Base-by-base conservation (phyloP, 2,888 invertebrate species). In the Platerodrilus igneus region DNA sequence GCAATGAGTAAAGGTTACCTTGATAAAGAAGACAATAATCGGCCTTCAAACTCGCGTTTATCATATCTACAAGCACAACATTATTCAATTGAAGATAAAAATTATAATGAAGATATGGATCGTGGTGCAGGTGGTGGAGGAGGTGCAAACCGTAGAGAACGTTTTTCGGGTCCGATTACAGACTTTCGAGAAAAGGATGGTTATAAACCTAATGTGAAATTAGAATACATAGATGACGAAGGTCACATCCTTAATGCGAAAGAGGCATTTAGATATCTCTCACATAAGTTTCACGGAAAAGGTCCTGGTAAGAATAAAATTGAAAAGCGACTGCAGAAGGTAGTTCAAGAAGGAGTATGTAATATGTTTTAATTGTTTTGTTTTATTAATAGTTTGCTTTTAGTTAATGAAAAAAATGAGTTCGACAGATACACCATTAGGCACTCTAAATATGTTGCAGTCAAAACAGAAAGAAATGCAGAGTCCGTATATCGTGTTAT, bases 211-310 rank as follows among this genome's bases (percentile, higher is more conserved):
- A 89, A 88, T 66, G 86, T 96, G 21, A 94, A 94, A 69, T 72
- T 97, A 57, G 94, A 96, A 64, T 99, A 99, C 67, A 91, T 93
- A 50, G 97, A 99, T 70, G 95, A 96, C 63, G 88, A 89, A 60
- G 99, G 99, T 0, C 84, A 91, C 37, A 78, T 88, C 55, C 77
- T 99, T 43, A 87, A 86, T 58, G 83, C 88, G 38, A 99, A 99
- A 70, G 97, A 99, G 73, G 97, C 99, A 29, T 97, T 96, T 72
- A 77, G 90, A 51, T 91, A 93, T 73, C 75, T 97, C 36, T 94
- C 93, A 14, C 97, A 96, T 69, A 94, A 96, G 72, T 99, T 99
- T 74, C 99, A 99, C 72, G 99, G 99, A 34, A 97, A 99, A 73
- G 95, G 95, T 2, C 95, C 97, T 11, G 97, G 99, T 36, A 99